Percentiles rank a stretch among this genome's conserved stretches.
These are phyloP conservation scores for Bovichtus variegatus DNA, from an alignment of 2,797 vertebrate genomes.

Conservation along the genomic window DNA sequence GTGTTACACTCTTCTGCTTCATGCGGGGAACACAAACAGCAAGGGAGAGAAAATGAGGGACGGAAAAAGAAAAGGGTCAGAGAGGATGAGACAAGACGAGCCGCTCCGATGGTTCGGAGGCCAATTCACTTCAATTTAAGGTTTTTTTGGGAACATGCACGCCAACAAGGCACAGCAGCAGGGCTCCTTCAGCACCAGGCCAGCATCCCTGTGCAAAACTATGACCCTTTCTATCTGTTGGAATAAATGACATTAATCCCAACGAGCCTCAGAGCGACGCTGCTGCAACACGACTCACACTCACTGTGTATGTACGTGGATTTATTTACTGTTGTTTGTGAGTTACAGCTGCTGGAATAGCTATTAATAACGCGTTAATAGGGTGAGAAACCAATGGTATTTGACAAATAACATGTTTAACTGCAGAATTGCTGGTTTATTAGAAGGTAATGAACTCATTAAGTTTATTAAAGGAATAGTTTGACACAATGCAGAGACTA, in stretches of 20 bases:
- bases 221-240: too few species aligned
- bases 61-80: not conserved
- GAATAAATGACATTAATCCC: conserved; percentile 51
- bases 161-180: not conserved
- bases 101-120: not conserved
- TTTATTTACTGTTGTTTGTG: too few species aligned
- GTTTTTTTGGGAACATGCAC: not conserved
- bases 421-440: not conserved
- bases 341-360: too few species aligned
- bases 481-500: too few species aligned
- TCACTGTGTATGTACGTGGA: not conserved
- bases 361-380: too few species aligned
- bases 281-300: not conserved
- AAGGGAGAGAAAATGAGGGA: not conserved
- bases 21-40: conserved; percentile 5
- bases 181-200: conserved; percentile 1
- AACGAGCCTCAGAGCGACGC: conserved; percentile 20
- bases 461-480: too few species aligned
- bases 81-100: not conserved
- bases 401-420: not conserved
- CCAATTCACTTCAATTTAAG: not conserved
- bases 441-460: not conserved
- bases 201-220: not conserved
- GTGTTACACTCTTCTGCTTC: not conserved
- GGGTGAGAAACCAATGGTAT: too few species aligned